Base-by-base conservation (phyloP, 2,888 invertebrate species). In the Pollenia griseotomentosa region DNA sequence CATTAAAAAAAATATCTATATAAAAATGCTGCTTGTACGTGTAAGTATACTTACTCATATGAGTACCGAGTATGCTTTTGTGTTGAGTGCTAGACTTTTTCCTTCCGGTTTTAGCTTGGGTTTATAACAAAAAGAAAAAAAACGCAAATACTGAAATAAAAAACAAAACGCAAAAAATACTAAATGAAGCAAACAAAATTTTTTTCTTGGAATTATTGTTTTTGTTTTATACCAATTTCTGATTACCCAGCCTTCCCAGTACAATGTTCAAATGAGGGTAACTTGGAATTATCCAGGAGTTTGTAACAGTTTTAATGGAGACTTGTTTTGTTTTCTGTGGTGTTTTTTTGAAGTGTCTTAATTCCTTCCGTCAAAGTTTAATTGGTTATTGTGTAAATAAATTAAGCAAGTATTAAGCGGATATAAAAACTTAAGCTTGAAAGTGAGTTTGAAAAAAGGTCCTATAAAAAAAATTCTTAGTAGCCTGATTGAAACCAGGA, bases 31-130 rank as follows among this genome's bases (percentile, higher is more conserved):
- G 42, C 16, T 8, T 42, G 9, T 44, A 40, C 61, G 70, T 55
- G 48, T 81, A 0, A 53, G 81, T 73, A 71, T 46, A 68, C 65
- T 14, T 51, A 79, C 75, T 65, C 70, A 78, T 65, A 68, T 63
- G 71, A 70, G 51, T 66, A 66, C 53, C 80, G 23, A 85, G 85
- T 66, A 80, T 70, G 81, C 84, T 84, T 87, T 87, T 87, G 84
- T 81, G 78, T 70, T 84, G 70, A 87, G 87, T 87, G 84, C 84
- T 84, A 87, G 87, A 87, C 87, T 82, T 87, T 86, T 84, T 87
- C 84, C 87, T 87, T 87, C 87, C 87, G 84, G 87, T 87, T 87
- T 87, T 59, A 65, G 73, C 66, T 73, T 59, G 73, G 73, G 55
- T 68, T 85, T 51, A 77, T 57, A 55, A 46, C 8, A 53, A 63